Base-by-base conservation (phyloP, 2,113 vertebrate species). In the Halcyon malimbica region DNA sequence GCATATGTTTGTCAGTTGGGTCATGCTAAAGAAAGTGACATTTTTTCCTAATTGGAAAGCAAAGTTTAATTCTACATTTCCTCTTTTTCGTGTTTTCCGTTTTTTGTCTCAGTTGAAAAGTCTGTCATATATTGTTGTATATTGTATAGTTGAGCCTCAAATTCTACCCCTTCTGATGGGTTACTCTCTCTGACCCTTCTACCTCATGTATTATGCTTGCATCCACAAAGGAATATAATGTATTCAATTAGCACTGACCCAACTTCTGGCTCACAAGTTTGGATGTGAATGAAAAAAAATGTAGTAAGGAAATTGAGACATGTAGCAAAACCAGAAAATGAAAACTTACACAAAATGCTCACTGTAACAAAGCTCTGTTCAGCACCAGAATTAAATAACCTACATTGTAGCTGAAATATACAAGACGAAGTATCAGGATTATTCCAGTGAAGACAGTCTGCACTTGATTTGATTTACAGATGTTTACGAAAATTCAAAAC, bases 391-490 rank as follows among this genome's bases (percentile, higher is more conserved):
- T 39, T 62, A 83, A 44, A 39, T 70, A 74, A 31, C 20, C 42
- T 83, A 48, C 25, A 23, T 7, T 54, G 12, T 19, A 75, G 37
- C n/a, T 92, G 59, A 89, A 91, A 94, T 63, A 69, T 26, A 42
- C 24, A 91, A 82, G 64, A 85, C 54, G 42, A 89, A 41, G 14
- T 42, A 41, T 75, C 41, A 83, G 37, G 28, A 56, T 71, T 69
- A 76, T 63, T 95, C 71, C 44, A 86, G 60, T 90, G 59, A 31
- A 93, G 39, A 44, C 6, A 84, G 10, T 31, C 39, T 83, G 25
- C 15, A 35, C 35, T 85, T 77, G 17, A 62, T 87, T 88, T 88
- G 26, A 83, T 90, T 90, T 96, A 84, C 60, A 92, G 28, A 79
- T 51, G 6, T n/a, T 81, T 71, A 88, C 92, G 50, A 44, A 74